phyloP scores from a whole-genome alignment of 2,113 vertebrate genomes.

The Piprites chloris region DNA sequence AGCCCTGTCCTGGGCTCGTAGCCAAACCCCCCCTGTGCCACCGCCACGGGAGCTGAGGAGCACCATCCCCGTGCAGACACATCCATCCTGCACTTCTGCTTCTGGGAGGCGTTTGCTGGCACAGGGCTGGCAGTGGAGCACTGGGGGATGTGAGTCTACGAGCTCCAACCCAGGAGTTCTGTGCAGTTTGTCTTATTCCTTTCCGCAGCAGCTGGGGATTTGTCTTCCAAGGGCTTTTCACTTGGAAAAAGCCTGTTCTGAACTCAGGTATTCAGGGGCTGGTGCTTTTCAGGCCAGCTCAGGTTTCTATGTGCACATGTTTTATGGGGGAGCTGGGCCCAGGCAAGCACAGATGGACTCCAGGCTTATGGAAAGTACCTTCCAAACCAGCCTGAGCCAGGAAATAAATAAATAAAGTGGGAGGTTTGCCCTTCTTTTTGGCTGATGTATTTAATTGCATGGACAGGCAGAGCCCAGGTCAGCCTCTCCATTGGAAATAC shows the following conservation, averaged over 20 bases:
- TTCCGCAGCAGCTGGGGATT: not conserved
- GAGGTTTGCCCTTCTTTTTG: not conserved
- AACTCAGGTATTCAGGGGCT: not conserved
- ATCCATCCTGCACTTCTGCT: not conserved
- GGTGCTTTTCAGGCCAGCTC: not conserved
- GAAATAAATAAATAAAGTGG: not conserved
- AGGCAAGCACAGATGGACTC: slow-evolving; percentile 8
- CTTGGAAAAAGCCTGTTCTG: not conserved
- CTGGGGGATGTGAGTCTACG: fast-evolving
- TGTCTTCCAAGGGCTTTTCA: not conserved
- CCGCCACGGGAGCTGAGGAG: not conserved
- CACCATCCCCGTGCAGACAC: not conserved
- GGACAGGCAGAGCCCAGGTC: not conserved
- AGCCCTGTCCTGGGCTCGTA: not conserved
- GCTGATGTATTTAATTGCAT: not conserved
- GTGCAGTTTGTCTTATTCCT: not conserved
- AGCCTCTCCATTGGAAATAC: slow-evolving; percentile 15
- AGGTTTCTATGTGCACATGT: not conserved
- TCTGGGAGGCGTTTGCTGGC: not conserved
- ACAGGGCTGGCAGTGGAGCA: not conserved
- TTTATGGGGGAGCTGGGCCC: not conserved
- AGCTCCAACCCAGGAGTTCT: not conserved
- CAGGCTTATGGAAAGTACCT: slow-evolving; percentile 38
- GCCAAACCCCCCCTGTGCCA: too few species aligned
- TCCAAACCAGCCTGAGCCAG: not conserved